These are phyloP conservation scores for Thereva nobilitata DNA, from an alignment of 2,888 invertebrate genomes.

Conservation along the genomic window DNA sequence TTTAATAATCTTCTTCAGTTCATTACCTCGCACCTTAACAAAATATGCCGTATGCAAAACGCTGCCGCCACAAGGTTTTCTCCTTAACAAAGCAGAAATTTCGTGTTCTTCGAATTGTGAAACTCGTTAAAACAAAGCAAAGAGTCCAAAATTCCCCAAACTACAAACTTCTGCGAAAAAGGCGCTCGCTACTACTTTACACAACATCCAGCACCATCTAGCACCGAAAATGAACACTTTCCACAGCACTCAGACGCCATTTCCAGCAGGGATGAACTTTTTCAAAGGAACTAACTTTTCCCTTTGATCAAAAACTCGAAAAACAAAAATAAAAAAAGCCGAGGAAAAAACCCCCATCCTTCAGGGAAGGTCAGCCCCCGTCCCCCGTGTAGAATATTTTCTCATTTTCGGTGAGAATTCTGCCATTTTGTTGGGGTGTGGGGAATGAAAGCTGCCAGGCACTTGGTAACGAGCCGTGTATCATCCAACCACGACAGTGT, in stretches of 20 bases:
- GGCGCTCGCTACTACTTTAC: too few relatives aligned
- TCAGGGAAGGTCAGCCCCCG: constrained; percentile 18
- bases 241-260: constrained; percentile 6
- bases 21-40: too few relatives aligned
- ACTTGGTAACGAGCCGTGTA: constrained; percentile 10
- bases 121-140: too few relatives aligned
- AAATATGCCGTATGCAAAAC: too few relatives aligned
- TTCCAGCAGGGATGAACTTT: constrained; percentile 20
- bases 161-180: too few relatives aligned
- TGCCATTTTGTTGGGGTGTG: not conserved
- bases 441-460: constrained; percentile 9
- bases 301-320: constrained; percentile 25
- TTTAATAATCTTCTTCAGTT: too few relatives aligned
- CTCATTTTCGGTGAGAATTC: constrained; percentile 17
- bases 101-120: too few relatives aligned
- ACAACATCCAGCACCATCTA: not conserved
- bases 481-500: constrained; percentile 3
- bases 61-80: too few relatives aligned
- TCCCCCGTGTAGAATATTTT: constrained; percentile 10
- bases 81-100: too few relatives aligned
- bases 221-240: not conserved
- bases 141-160: too few relatives aligned
- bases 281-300: constrained; percentile 34
- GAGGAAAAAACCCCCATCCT: constrained; percentile 5
- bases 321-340: constrained; percentile 27